phyloP scores from a whole-genome alignment of 2,888 invertebrate species.

The Sarcophaga variegata region DNA sequence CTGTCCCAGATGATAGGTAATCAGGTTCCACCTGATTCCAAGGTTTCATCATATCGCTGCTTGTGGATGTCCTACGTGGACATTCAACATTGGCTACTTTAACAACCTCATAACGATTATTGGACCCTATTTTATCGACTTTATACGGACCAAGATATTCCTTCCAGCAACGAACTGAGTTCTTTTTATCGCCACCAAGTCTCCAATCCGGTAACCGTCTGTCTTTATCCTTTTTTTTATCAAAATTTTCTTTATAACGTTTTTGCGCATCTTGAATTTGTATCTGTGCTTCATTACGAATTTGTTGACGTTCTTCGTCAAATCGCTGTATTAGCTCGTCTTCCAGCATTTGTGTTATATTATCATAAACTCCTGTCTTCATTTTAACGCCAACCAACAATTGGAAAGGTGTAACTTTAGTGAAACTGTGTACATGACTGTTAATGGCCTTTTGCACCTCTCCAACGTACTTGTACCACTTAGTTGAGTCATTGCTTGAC shows the following conservation, averaged over 20 bases:
- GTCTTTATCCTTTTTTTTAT: constrained; percentile 56
- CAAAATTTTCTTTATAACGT: constrained; percentile 53
- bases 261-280: constrained; percentile 49
- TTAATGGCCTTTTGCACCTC: too few species aligned
- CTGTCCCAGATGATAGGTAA: constrained; percentile 48
- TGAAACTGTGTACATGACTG: too few species aligned
- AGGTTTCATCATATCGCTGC: constrained; percentile 58
- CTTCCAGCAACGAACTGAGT: constrained; percentile 62
- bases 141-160: constrained; percentile 54
- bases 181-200: constrained; percentile 37
- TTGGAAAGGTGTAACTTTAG: too few species aligned
- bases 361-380: too few species aligned
- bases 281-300: constrained; percentile 24
- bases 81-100: constrained; percentile 19
- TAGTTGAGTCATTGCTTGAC: too few species aligned
- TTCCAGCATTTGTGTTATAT: constrained; percentile 26
- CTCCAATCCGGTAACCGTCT: constrained; percentile 44
- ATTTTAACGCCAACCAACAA: too few species aligned
- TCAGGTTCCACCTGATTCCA: constrained; percentile 51
- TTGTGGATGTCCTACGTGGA: constrained; percentile 37
- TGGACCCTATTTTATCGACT: constrained; percentile 20
- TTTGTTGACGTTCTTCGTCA: constrained; percentile 37
- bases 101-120: constrained; percentile 31
- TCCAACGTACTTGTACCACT: too few species aligned
- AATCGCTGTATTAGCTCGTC: constrained; percentile 48